phyloP scores from a whole-genome alignment of 2,113 vertebrate genomes.

The Struthio camelus region DNA sequence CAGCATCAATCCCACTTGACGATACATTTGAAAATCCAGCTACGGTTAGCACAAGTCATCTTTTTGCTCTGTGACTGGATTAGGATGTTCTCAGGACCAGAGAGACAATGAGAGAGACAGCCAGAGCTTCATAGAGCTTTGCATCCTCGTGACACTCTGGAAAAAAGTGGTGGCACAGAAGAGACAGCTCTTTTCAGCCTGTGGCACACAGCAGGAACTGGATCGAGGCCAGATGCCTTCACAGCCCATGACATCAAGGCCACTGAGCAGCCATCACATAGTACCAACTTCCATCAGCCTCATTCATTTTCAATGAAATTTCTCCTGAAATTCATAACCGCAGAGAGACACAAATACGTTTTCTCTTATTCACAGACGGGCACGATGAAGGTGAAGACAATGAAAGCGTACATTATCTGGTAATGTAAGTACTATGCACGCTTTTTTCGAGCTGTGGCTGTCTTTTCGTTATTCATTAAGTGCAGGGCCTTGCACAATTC shows the following conservation, averaged over 20 bases:
- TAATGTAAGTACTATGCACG: not conserved
- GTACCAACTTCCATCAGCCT: not conserved
- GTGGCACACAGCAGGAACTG: not conserved
- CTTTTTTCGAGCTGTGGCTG: too few relatives aligned
- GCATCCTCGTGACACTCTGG: not conserved
- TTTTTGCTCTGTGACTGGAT: not conserved
- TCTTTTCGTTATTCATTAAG: not conserved
- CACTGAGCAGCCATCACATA: not conserved
- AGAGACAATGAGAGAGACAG: not conserved
- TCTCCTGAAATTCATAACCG: not conserved
- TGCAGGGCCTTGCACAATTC: not conserved
- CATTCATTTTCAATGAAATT: not conserved
- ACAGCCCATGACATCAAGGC: not conserved
- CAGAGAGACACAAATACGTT: not conserved
- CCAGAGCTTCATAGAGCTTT: not conserved
- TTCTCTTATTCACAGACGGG: not conserved
- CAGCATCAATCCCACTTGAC: accelerated
- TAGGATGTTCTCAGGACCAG: not conserved
- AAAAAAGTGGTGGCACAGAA: not conserved
- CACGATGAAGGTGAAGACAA: not conserved
- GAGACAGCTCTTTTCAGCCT: not conserved
- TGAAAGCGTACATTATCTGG: too few relatives aligned
- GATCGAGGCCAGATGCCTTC: not conserved
- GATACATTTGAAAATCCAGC: not conserved
- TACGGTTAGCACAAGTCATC: not conserved